These are phyloP conservation scores for Pyrochroa serraticornis DNA, from an alignment of 2,888 invertebrate genomes.

Conservation along the genomic window DNA sequence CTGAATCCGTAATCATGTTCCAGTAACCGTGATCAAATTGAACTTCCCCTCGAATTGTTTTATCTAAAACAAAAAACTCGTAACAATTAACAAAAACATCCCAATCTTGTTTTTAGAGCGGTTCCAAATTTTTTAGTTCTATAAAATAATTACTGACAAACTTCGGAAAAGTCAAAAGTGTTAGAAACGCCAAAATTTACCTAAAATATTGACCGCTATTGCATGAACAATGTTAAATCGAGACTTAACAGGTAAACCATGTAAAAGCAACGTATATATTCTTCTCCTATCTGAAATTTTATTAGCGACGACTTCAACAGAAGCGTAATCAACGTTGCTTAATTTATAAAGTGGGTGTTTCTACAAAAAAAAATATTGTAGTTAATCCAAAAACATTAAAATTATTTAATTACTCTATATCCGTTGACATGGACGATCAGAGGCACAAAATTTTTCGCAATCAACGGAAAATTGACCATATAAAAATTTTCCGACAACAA, in stretches of 20 bases:
- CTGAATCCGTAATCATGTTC: slow-evolving; percentile 26
- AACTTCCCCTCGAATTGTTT: slow-evolving; percentile 11
- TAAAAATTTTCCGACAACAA: slow-evolving; percentile 21
- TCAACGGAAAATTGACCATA: slow-evolving; percentile 9
- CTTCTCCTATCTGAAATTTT: slow-evolving; percentile 19
- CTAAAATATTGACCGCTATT: slow-evolving; percentile 14
- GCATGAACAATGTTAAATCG: slow-evolving; percentile 13
- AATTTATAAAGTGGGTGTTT: slow-evolving; percentile 19
- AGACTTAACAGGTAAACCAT: slow-evolving; percentile 16
- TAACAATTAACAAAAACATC: background rate
- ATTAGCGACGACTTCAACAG: slow-evolving; percentile 2
- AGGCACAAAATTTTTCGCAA: slow-evolving; percentile 21
- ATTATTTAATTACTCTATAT: slow-evolving; percentile 6
- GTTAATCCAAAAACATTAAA: slow-evolving; percentile 1
- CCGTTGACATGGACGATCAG: slow-evolving; percentile 20
- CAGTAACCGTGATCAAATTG: slow-evolving; percentile 21
- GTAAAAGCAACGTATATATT: slow-evolving; percentile 20
- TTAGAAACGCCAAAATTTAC: slow-evolving; percentile 9
- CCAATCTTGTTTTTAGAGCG: no score
- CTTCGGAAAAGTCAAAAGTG: background rate
- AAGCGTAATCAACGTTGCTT: background rate
- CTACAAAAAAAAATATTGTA: slow-evolving; percentile 5
- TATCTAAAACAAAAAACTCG: slow-evolving; percentile 11
- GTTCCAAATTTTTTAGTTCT: no score
- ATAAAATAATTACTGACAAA: background rate